Base-by-base conservation (phyloP, 23 tunicate species). In the Botrylloides violaceus region DNA sequence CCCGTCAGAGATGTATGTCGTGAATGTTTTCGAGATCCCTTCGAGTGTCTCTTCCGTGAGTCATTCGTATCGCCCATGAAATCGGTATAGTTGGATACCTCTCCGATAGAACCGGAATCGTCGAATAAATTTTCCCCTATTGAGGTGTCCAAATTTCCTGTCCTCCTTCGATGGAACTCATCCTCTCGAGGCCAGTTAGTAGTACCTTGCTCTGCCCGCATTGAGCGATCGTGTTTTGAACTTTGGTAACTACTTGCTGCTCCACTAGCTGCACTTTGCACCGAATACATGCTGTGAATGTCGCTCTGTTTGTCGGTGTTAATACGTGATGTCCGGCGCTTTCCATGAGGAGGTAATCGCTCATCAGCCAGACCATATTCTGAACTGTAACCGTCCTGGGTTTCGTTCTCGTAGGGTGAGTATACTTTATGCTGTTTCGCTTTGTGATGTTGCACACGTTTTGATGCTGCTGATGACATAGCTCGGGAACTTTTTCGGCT, bases 321-420 rank as follows among this genome's bases (percentile, higher is more conserved):
- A 9, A 23, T 9, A 29, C 26, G 26, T n/a, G n/a, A n/a, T n/a
- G n/a, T n/a, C 4, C 26, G 23, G 15, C 39, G 39, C 9, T 37
- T 23, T 32, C 31, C 5, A 32, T 64, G 33, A 28, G 70, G 20
- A 0, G 74, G 74, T 0, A 68, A 38, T 19, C 74, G 24, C n/a
- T 68, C 74, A 0, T 43, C 74, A 6, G 36, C 74, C 24, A 68
- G 29, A 37, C 28, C 74, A 6, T 12, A 20, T 68, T 68, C 74
- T 37, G 74, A 37, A 0, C 31, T 0, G n/a, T n/a, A n/a, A n/a
- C n/a, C 37, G 15, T 37, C 56, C 37, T 15, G 18, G 37, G 15
- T 37, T 37, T 68, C 37, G 6, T 6, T 36, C 0, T 36, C 74
- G 22, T 37, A 56, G 28, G 36, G 34, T 3, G 34, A 28, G 9